Conservation (phyloP, 2,888 invertebrate species). For the Nematopogon swammerdamellus region DNA sequence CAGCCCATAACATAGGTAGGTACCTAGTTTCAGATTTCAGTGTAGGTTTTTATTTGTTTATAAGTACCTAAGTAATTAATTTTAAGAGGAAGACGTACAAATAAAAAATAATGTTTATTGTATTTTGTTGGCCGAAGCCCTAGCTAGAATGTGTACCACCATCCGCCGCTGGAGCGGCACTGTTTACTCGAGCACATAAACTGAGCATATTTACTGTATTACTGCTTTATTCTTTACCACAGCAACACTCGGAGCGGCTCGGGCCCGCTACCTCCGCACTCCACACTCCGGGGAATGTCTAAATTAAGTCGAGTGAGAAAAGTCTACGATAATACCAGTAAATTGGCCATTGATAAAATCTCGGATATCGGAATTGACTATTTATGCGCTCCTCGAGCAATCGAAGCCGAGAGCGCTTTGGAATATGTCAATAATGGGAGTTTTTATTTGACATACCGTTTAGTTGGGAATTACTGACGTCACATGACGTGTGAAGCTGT, state of each 20-base stretch:
- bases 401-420: too few relatives aligned
- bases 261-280: neutral
- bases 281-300: constrained; percentile 30
- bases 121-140: too few relatives aligned
- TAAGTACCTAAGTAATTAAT: too few relatives aligned
- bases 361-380: neutral
- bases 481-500: too few relatives aligned
- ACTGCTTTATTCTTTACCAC: constrained; percentile 39
- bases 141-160: constrained; percentile 50
- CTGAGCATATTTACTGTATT: constrained; percentile 45
- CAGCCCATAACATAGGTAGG: too few relatives aligned
- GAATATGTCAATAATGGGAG: too few relatives aligned
- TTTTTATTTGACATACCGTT: too few relatives aligned
- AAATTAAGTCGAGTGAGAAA: constrained; percentile 53
- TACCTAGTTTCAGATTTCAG: too few relatives aligned
- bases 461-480: too few relatives aligned
- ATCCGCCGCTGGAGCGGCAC: constrained; percentile 29
- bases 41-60: too few relatives aligned
- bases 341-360: constrained; percentile 46
- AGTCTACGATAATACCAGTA: constrained; percentile 22
- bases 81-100: too few relatives aligned
- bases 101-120: too few relatives aligned
- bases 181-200: constrained; percentile 33
- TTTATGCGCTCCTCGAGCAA: neutral
- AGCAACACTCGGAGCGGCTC: constrained; percentile 39